These are phyloP conservation scores for Mythimna ferrago DNA, from an alignment of 2,888 invertebrate genomes.

Conservation along the genomic window DNA sequence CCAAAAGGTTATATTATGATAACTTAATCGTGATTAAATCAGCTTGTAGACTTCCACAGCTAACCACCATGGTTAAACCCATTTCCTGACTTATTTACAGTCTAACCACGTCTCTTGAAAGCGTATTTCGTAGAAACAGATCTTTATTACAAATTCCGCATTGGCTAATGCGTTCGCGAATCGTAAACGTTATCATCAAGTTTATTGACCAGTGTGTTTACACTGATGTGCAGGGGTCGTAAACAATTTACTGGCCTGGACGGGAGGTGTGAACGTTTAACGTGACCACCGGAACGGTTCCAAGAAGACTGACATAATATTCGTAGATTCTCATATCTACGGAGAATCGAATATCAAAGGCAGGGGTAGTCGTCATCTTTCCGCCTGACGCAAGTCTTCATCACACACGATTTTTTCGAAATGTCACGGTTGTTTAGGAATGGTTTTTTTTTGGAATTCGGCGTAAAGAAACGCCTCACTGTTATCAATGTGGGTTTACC, in stretches of 20 bases:
- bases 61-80: background rate
- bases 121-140: constrained; percentile 64
- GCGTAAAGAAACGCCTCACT: too few species aligned
- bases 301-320: constrained; percentile 35
- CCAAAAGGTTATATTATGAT: constrained; percentile 17
- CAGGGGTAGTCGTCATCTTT: background rate
- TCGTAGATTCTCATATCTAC: constrained; percentile 19
- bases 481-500: too few species aligned
- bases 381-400: background rate
- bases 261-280: constrained; percentile 52
- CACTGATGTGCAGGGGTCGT: constrained; percentile 66
- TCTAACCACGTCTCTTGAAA: constrained; percentile 32
- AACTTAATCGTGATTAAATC: constrained; percentile 1
- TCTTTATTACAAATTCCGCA: constrained; percentile 60
- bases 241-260: constrained; percentile 61
- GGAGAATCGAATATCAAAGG: constrained; percentile 36
- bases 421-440: too few species aligned
- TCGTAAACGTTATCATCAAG: constrained; percentile 77
- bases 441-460: too few species aligned
- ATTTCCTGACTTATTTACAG: constrained; percentile 20
- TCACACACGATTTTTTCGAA: too few species aligned
- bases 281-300: constrained; percentile 37
- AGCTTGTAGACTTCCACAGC: background rate
- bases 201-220: constrained; percentile 73
- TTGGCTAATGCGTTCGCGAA: constrained; percentile 58